Evolutionary conservation across 2,888 invertebrate species (phyloP).

Genomic region (Cosmopolites sordidus): DNA sequence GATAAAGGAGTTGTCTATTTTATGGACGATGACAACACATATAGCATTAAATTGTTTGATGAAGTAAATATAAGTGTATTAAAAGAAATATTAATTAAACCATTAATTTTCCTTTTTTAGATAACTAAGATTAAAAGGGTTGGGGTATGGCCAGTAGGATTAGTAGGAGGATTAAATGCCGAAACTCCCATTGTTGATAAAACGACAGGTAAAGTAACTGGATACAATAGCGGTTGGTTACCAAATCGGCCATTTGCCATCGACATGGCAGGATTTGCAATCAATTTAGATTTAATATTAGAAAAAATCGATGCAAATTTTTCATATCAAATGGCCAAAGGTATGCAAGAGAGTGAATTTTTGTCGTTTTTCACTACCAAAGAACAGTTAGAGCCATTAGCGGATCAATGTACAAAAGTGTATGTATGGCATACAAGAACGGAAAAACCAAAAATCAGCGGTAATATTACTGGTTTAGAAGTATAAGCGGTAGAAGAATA

Average conservation of each 20-base stretch:
- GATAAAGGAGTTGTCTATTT: constrained; percentile 81
- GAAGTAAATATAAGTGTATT: constrained; percentile 62
- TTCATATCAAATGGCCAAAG: constrained; percentile 79
- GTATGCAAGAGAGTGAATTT: constrained; percentile 85
- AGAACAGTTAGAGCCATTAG: constrained; percentile 83
- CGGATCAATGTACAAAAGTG: constrained; percentile 88
- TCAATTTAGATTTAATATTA: constrained; percentile 71
- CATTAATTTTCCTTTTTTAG: too few species aligned
- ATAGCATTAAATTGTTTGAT: constrained; percentile 81
- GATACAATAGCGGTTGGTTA: constrained; percentile 78
- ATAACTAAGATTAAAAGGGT: constrained; percentile 78
- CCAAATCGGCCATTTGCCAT: constrained; percentile 90
- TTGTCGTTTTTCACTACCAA: constrained; percentile 67
- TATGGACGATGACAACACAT: constrained; percentile 96
- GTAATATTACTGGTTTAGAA: constrained; percentile 56
- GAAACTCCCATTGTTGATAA: constrained; percentile 77
- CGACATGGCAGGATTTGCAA: constrained; percentile 97
- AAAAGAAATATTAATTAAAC: neutral
- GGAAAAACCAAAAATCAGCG: constrained; percentile 74
- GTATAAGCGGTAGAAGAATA: too few species aligned
- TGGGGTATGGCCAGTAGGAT: constrained; percentile 93
- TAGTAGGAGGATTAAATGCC: constrained; percentile 91
- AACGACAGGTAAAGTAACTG: constrained; percentile 52
- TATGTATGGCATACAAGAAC: constrained; percentile 99
- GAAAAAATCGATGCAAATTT: constrained; percentile 71